Evolutionary conservation across 1,140 invertebrate genomes (phyloP), one percentile per base, ranked within the genome.

Genomic region (Lucilia sericata): DNA sequence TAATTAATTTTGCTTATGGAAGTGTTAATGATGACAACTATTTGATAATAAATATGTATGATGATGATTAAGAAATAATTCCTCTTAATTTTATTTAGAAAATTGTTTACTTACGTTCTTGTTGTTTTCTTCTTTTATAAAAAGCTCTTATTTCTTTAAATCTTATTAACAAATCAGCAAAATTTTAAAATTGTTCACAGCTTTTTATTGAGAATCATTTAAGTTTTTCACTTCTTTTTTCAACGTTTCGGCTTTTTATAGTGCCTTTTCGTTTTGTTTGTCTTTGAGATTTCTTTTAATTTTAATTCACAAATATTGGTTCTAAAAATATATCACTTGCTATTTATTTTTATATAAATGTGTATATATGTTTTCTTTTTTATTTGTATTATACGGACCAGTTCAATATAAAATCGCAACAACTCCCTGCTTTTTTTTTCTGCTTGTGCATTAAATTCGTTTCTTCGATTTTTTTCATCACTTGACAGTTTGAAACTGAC

Each of bases 331-430:
- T 65, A 65, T 65, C 60, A 19, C 8, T 65, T 65, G n/a, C 8
- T 65, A 17, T 65, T 65, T 65, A n/a, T 30, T 30, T 30, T 30
- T 30, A 30, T 30, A 30, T 30, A 30, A 30, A 30, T 30, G 25
- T 30, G 25, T 30, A 30, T 30, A 30, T 30, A 30, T 30, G 25
- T 30, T 30, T 30, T 30, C 25, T 30, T 65, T 65, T 19, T 17
- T 65, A 65, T 65, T 65, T 65, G n/a, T 65, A 65, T 65, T 17
- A 65, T 17, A 30, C 25, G 25, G 60, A 19, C 14, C 60, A 13
- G 60, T 65, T 65, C n/a, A 65, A 65, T n/a, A 65, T 65, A n/a
- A 65, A 65, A 65, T 65, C 60, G 60, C 60, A 65, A 65, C 60
- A 65, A 65, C 60, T 65, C 60, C 60, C 60, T 65, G 14, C n/a